These are phyloP conservation scores for Drymonia ruficornis DNA, from an alignment of 2,888 invertebrate genomes.

Conservation along the genomic window DNA sequence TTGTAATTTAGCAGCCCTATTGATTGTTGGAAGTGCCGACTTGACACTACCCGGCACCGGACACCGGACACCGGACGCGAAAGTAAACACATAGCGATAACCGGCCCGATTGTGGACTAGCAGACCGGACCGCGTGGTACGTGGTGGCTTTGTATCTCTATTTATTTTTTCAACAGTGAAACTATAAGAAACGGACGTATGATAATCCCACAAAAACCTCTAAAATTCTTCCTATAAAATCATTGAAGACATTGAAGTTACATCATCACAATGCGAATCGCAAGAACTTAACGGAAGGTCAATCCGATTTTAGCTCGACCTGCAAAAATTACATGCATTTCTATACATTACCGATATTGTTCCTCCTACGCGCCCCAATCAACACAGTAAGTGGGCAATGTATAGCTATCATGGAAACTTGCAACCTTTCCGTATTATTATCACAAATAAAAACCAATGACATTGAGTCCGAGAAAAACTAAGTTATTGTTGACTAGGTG, in stretches of 20 bases:
- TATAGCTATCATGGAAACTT: background rate
- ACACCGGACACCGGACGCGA: conserved; percentile 33
- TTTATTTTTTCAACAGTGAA: no score
- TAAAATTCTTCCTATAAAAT: background rate
- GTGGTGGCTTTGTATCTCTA: no score
- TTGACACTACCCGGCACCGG: conserved; percentile 12
- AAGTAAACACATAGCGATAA: conserved; percentile 27
- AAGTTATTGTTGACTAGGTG: background rate
- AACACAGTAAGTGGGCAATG: background rate
- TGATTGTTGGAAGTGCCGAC: background rate
- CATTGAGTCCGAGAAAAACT: conserved; percentile 2
- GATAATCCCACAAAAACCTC: background rate
- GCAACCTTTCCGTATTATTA: background rate
- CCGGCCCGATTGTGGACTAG: background rate
- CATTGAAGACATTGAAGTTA: background rate
- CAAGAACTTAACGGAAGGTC: background rate
- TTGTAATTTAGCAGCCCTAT: background rate
- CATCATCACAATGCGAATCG: background rate
- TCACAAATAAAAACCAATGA: background rate
- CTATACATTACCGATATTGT: background rate
- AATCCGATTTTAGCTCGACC: background rate
- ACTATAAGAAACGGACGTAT: no score
- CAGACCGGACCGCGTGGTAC: no score
- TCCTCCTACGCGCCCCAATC: background rate
- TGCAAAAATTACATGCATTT: background rate